phyloP scores from a whole-genome alignment of 2,797 vertebrate species.

The Notolabrus celidotus region DNA sequence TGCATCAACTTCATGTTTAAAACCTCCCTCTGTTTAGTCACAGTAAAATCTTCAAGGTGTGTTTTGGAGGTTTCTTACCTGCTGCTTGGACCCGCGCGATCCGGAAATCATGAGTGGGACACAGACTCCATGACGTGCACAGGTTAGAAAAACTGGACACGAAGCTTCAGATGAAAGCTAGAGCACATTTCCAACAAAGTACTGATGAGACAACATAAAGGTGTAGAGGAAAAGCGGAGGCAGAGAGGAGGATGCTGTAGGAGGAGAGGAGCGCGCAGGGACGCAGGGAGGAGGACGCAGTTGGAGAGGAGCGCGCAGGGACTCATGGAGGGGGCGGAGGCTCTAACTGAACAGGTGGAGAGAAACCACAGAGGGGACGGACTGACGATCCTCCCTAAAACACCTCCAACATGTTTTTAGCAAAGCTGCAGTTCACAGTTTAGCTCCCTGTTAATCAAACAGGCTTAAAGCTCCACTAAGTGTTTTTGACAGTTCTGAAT shows the following conservation, averaged over 20 bases:
- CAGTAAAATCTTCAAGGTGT: not conserved
- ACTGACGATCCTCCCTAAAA: not conserved
- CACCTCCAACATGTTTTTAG: not conserved
- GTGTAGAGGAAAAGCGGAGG: not conserved
- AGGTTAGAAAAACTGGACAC: not conserved
- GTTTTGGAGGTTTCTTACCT: slow-evolving; percentile 51
- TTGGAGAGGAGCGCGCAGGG: too few species aligned
- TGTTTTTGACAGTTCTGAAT: too few species aligned
- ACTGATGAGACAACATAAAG: not conserved
- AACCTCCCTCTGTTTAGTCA: not conserved
- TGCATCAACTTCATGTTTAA: not conserved
- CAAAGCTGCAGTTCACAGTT: too few species aligned
- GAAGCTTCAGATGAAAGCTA: not conserved
- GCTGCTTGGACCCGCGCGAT: slow-evolving; percentile 26
- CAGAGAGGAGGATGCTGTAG: too few species aligned
- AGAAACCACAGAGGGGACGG: not conserved
- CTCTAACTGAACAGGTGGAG: slow-evolving; percentile 25
- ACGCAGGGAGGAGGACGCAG: not conserved
- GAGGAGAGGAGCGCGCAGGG: not conserved
- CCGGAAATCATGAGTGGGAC: slow-evolving; percentile 25
- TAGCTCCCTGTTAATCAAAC: too few species aligned
- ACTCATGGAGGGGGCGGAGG: slow-evolving; percentile 28
- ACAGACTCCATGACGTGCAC: not conserved
- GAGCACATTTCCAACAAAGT: not conserved
- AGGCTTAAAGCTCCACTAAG: too few species aligned